Evolutionary conservation across 2,888 invertebrate genomes (phyloP), one percentile per base, ranked within the genome.

Genomic region (Prosopocoilus inquinatus): DNA sequence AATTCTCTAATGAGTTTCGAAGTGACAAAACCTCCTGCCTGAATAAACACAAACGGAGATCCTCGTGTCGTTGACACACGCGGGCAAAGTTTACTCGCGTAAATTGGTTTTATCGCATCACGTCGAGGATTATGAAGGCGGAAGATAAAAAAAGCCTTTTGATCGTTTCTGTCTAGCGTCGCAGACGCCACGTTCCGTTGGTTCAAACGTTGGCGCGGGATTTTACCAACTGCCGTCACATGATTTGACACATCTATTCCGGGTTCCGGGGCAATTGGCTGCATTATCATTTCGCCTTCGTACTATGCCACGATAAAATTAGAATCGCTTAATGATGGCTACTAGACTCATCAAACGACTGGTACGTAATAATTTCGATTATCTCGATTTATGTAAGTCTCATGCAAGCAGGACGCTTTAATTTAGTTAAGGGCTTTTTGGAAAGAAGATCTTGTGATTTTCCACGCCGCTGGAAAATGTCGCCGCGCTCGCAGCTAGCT

Each of bases 301-400:
- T 28, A 28, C 20, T 41, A 41, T 41, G 39, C 39, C 3, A 12
- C 9, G 41, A 41, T 41, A 41, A 41, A 41, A 41, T 41, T 41
- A 41, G 41, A 41, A 13, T 7, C 41, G 7, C 9, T 15, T 41
- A 9, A 41, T 44, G 33, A 66, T 66, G 66, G 66, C 66, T 53
- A 60, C 62, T 32, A 63, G 63, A 61, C 57, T 66, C 57, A 58
- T 66, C 39, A 61, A 59, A 53, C 58, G 61, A 61, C 58, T 66
- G 55, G 66, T 66, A 55, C 62, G 66, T 65, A 57, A 15, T 33
- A n/a, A 43, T 35, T 47, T 47, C 9, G 15, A 33, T 47, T 43
- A 47, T n/a, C n/a, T n/a, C n/a, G n/a, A 47, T 5, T 32, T 47
- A 13, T 12, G 11, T 11, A 7, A 47, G 8, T 13, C 20, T 28